phyloP scores from a whole-genome alignment of 1,140 invertebrate species.

The Pseudobourletiella spinata region DNA sequence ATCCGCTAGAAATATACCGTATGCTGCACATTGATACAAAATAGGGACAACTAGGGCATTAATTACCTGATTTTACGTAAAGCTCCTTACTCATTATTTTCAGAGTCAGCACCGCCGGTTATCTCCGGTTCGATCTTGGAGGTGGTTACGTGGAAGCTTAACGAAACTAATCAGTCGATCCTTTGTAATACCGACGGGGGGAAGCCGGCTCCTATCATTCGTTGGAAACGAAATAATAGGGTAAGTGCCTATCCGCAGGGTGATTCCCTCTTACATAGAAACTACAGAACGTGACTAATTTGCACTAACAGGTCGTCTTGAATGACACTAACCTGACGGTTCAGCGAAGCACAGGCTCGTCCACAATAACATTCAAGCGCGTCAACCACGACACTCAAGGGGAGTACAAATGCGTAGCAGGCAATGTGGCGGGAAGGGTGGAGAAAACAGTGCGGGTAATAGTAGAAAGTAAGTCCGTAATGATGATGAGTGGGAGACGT shows the following conservation, averaged over 20 bases:
- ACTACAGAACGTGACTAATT: no score
- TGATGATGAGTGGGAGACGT: no score
- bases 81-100: not conserved
- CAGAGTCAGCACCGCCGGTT: not conserved
- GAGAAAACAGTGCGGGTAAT: constrained; percentile 16
- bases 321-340: constrained; percentile 18
- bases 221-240: not conserved
- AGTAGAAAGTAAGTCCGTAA: constrained; percentile 22
- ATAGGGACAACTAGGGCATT: no score
- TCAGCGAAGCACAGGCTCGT: constrained; percentile 14
- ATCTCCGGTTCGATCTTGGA: not conserved
- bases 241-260: no score
- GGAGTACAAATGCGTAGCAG: constrained; percentile 21
- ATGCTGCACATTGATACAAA: no score
- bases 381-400: constrained; percentile 22
- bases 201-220: not conserved
- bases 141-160: not conserved
- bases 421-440: constrained; percentile 12
- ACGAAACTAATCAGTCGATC: not conserved
- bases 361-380: constrained; percentile 17
- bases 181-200: not conserved
- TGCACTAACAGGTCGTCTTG: not conserved
- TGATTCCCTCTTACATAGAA: no score
- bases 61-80: not conserved
- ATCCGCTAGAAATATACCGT: not conserved